Base-by-base conservation (phyloP, 2,888 invertebrate genomes). In the Polymixis lichenea region DNA sequence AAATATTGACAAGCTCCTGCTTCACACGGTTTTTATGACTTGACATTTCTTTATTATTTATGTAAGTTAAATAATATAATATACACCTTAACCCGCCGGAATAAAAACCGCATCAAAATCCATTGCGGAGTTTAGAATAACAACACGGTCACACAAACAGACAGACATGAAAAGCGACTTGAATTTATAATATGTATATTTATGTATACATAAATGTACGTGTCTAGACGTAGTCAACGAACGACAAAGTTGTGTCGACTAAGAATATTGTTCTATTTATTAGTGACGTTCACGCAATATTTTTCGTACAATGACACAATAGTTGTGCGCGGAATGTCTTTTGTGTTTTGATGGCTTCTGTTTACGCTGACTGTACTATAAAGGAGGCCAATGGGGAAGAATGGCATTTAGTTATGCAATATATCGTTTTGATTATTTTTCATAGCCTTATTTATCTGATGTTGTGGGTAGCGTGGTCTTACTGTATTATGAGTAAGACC, bases 231-330 rank as follows among this genome's bases (percentile, higher is more conserved):
- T 93, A 90, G 84, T 87, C 83, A 88, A 84, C 85, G 75, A 82
- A 85, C 90, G 92, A 92, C 91, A 90, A 92, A 91, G 86, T 91
- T 91, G 85, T 82, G 86, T 88, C 82, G 82, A 85, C 91, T 90
- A 90, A 92, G 88, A 87, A 78, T 88, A 89, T 89, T 88, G 87
- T 86, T 79, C 81, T 90, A 91, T 95, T 95, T 95, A 95, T 94
- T 90, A 88, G 86, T 78, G 80, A 83, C 82, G 84, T 84, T 86
- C 95, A 94, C 93, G 94, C 92, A 91, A 88, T 83, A 81, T 81
- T 83, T 82, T 87, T 89, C 77, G 64, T 84, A 78, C 73, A 68
- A 62, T 67, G 62, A 83, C 70, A 77, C 76, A 78, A 79, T 82
- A 72, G 78, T 72, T 72, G 53, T 49, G 72, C 15, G 72, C 32